These are phyloP conservation scores for Ips typographus DNA, from an alignment of 1,140 invertebrate genomes.

Conservation along the genomic window DNA sequence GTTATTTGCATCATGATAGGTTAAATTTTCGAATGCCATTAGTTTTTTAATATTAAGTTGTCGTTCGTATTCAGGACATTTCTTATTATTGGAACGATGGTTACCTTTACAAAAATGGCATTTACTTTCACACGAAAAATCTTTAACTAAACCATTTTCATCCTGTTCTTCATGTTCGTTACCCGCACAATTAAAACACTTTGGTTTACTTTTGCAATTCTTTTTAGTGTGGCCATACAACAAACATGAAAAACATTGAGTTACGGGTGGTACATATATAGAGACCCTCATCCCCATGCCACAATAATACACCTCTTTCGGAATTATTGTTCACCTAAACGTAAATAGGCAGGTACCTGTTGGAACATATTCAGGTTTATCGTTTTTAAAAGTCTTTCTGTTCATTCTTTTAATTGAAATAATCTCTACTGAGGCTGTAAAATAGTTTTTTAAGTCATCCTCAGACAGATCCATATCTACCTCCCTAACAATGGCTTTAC, in stretches of 20 bases:
- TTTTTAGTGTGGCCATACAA: slow-evolving; percentile 26
- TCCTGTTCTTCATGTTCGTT: slow-evolving; percentile 5
- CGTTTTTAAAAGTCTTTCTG: slow-evolving; percentile 11
- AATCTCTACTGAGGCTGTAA: too few species aligned
- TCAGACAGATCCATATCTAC: slow-evolving; percentile 5
- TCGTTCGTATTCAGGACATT: slow-evolving; percentile 21
- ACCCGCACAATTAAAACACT: neutral
- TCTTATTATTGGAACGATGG: slow-evolving; percentile 14
- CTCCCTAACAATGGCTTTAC: slow-evolving; percentile 25
- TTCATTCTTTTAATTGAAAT: slow-evolving; percentile 11
- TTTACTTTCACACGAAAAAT: slow-evolving; percentile 6
- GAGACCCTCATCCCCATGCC: neutral
- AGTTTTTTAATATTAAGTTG: slow-evolving; percentile 24
- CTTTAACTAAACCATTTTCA: slow-evolving; percentile 8
- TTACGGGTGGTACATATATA: neutral
- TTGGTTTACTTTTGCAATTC: slow-evolving; percentile 14
- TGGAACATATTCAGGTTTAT: too few species aligned
- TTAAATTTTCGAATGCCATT: slow-evolving; percentile 30
- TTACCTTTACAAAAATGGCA: slow-evolving; percentile 12
- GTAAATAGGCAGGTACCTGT: too few species aligned
- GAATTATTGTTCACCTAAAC: neutral
- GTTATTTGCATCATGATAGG: slow-evolving; percentile 12
- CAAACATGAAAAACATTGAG: too few species aligned
- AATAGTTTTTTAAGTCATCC: neutral
- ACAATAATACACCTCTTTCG: slow-evolving; percentile 5